A percentile compares a stretch with the other conserved stretches of the same genome.
phyloP scores from a whole-genome alignment of 2,113 vertebrate genomes.

The Chlamydotis undulata region DNA sequence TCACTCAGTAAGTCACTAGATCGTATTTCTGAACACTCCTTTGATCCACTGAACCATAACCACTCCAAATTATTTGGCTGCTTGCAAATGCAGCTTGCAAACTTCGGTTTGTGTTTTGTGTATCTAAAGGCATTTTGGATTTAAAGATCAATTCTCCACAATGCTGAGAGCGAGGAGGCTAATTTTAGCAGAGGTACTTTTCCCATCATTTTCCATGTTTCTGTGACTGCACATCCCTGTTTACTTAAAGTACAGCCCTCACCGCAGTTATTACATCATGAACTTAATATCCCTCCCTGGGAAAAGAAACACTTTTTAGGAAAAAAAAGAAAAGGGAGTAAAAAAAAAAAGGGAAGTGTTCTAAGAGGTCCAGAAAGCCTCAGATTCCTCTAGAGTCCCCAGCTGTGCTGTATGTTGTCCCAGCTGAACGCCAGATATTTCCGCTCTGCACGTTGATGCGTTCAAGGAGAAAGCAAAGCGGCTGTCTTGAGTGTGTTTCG shows the following conservation, averaged over 20 bases:
- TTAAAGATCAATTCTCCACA: neutral
- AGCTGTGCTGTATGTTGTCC: conserved; percentile 58
- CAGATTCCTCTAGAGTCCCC: conserved; percentile 43
- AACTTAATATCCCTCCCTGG: conserved; percentile 21
- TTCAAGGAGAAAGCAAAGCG: conserved; percentile 7
- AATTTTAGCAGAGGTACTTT: neutral
- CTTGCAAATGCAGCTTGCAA: neutral
- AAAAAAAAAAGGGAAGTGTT: neutral
- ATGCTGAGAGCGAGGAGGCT: neutral
- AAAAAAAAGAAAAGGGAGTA: neutral
- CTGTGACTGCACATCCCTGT: neutral
- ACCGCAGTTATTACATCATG: neutral
- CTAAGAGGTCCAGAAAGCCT: neutral
- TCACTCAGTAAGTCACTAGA: neutral
- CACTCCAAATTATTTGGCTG: neutral
- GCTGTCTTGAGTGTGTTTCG: neutral
- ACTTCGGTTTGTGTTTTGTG: neutral
- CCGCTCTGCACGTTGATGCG: neutral
- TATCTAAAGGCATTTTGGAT: neutral
- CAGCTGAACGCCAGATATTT: conserved; percentile 43
- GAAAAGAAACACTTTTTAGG: conserved; percentile 46
- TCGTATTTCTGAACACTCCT: no score
- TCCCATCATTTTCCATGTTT: neutral
- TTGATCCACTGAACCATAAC: neutral
- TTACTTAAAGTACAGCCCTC: neutral